These are phyloP conservation scores for Parnassius apollo DNA, from an alignment of 2,888 invertebrate genomes.

Conservation along the genomic window DNA sequence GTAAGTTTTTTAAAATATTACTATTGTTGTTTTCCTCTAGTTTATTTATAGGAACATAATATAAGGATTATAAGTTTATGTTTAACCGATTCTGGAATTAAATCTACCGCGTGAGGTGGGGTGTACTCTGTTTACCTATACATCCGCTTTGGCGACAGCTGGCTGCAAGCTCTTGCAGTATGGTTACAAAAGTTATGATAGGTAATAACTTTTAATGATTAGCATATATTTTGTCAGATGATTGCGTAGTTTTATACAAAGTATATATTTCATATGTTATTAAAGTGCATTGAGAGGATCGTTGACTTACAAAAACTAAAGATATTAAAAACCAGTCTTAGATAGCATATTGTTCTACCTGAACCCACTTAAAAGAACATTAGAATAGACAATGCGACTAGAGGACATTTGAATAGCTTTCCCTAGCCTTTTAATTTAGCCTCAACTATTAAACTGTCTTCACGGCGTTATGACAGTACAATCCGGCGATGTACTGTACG, in stretches of 20 bases:
- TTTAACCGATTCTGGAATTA: neutral
- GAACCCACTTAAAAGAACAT: constrained; percentile 34
- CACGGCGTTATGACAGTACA: constrained; percentile 27
- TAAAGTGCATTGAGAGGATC: neutral
- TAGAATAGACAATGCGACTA: constrained; percentile 37
- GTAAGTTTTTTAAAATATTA: no score
- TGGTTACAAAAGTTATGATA: neutral
- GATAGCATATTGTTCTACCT: constrained; percentile 28
- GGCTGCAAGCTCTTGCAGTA: neutral
- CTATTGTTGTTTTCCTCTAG: no score
- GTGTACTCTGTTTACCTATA: neutral
- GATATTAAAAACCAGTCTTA: constrained; percentile 29
- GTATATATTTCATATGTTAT: neutral
- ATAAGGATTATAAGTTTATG: no score
- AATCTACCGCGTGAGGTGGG: neutral
- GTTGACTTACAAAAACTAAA: constrained; percentile 27
- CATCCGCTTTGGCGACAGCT: neutral
- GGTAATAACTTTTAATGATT: neutral
- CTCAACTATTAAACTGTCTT: constrained; percentile 48
- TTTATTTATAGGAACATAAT: no score
- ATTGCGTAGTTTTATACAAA: neutral
- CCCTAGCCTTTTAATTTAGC: constrained; percentile 44
- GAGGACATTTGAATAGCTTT: constrained; percentile 46
- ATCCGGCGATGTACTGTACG: constrained; percentile 24
- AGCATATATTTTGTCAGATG: neutral